A percentile compares a stretch with the other conserved stretches of the same genome.
Evolutionary conservation across 2,113 vertebrate genomes (phyloP).

Genomic region (Tachysurus vachellii): DNA sequence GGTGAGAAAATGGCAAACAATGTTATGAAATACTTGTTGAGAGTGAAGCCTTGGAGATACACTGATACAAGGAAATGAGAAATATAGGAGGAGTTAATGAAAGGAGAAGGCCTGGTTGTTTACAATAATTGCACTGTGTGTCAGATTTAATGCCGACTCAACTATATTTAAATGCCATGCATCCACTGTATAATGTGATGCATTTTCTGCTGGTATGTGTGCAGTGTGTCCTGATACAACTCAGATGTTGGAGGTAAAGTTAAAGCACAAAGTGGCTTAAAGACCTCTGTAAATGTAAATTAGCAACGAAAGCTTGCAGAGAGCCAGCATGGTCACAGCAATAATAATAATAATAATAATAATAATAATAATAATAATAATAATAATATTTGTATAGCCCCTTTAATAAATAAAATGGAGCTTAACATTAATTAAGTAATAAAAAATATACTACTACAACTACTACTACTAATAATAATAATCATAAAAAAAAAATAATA

Average conservation of each 20-base stretch:
- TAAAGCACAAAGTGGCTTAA: not conserved
- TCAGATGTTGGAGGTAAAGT: not conserved
- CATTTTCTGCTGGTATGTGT: not conserved
- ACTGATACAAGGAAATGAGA: not conserved
- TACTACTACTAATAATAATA: too few species aligned
- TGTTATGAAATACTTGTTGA: conserved; percentile 26
- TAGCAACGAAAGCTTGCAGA: not conserved
- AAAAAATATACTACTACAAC: too few species aligned
- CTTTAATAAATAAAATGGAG: too few species aligned
- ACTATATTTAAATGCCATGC: not conserved
- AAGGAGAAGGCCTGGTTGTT: not conserved
- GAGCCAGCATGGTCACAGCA: not conserved
- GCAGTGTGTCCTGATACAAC: not conserved
- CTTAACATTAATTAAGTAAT: too few species aligned
- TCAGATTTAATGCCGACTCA: not conserved
- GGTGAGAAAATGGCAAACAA: conserved; percentile 55
- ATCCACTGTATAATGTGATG: not conserved
- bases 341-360: too few species aligned
- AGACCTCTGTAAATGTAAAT: not conserved
- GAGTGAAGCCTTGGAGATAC: not conserved
- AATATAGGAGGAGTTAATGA: conserved; percentile 14
- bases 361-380: too few species aligned
- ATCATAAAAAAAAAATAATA: too few species aligned
- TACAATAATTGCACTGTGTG: not conserved
- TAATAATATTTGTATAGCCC: too few species aligned